Evolutionary conservation across 30 jellyfish, hydroid and myxozoan species (phyloP).

Genomic region (Aurelia sp.): DNA sequence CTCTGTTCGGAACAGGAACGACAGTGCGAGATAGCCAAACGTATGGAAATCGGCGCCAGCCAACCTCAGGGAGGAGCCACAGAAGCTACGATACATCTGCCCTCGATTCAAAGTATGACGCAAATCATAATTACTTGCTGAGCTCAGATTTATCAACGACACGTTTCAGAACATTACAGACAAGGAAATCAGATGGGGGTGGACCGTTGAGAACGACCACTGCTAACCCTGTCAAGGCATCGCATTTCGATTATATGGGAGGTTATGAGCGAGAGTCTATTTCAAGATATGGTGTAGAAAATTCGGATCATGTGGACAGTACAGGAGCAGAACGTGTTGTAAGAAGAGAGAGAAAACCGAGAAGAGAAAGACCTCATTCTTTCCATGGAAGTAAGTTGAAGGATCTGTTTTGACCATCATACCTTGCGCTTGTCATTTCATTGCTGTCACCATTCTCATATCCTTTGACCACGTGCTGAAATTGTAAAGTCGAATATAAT

Average conservation of each 20-base stretch:
- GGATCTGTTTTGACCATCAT: too few species aligned
- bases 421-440: too few species aligned
- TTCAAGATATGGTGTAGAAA: neutral
- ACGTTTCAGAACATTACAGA: slow-evolving; percentile 13
- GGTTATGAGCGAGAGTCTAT: neutral
- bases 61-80: too few species aligned
- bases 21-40: neutral
- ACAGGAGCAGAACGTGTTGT: neutral
- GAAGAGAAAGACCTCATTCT: slow-evolving; percentile 72
- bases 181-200: neutral
- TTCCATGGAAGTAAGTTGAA: slow-evolving; percentile 58
- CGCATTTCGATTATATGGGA: slow-evolving; percentile 37
- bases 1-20: too few species aligned
- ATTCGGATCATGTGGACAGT: slow-evolving; percentile 15
- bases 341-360: slow-evolving; percentile 37
- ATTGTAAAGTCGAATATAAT: too few species aligned
- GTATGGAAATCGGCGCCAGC: neutral
- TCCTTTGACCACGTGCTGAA: too few species aligned
- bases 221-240: slow-evolving; percentile 23
- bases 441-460: too few species aligned
- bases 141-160: neutral
- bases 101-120: neutral
- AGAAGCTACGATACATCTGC: too few species aligned
- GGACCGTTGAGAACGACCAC: neutral
- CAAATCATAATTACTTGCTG: slow-evolving; percentile 11